These are phyloP conservation scores for Tragelaphus imberbis DNA, from an alignment of 2,113 vertebrate species.

Conservation along the genomic window DNA sequence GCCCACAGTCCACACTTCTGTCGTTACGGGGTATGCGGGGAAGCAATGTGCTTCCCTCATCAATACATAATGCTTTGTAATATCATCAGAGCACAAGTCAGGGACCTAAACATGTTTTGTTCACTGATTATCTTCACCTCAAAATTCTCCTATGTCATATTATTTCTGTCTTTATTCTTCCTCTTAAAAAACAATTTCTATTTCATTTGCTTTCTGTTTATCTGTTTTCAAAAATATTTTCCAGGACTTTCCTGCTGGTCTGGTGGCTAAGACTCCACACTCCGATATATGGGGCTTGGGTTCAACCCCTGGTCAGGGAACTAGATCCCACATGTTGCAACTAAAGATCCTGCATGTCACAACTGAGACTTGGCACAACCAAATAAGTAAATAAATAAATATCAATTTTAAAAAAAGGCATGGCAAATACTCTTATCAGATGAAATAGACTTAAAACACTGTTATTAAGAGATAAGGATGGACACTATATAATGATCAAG, in stretches of 20 bases:
- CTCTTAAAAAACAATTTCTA: background rate
- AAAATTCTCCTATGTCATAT: background rate
- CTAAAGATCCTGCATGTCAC: background rate
- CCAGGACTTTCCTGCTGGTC: background rate
- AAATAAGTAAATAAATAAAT: background rate
- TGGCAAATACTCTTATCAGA: background rate
- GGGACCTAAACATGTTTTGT: background rate
- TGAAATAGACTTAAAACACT: background rate
- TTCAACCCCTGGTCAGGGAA: background rate
- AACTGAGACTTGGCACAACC: background rate
- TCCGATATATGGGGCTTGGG: background rate
- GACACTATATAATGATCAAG: background rate
- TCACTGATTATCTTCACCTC: background rate
- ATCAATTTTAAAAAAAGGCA: background rate
- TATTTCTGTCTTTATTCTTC: background rate
- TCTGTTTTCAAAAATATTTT: background rate
- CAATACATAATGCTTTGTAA: background rate
- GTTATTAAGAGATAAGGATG: background rate
- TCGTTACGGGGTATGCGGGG: background rate
- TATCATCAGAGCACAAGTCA: background rate
- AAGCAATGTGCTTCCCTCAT: background rate
- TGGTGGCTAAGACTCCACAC: background rate
- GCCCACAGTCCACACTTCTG: fast-evolving
- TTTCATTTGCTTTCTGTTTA: background rate
- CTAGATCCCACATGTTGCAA: background rate